Evolutionary conservation across 2,113 vertebrate species (phyloP).

Genomic region (Isichthys henryi): DNA sequence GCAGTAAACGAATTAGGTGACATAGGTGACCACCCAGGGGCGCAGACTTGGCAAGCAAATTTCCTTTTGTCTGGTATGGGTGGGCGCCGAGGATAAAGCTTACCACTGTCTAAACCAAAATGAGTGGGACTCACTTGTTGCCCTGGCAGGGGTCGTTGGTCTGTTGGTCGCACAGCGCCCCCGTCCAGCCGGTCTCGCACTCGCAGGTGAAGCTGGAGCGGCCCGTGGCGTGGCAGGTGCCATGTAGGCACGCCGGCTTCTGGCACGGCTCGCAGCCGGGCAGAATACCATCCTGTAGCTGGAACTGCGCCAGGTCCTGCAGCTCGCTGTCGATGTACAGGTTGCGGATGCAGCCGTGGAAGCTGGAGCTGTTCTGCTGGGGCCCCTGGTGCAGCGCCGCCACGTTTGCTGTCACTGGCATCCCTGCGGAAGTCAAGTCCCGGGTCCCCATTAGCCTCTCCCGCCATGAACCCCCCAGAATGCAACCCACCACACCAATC

Average conservation of each 20-base stretch:
- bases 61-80: neutral
- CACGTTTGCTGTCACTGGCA: constrained; percentile 75
- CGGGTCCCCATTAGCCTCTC: neutral
- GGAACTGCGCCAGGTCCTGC: constrained; percentile 80
- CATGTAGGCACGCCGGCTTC: constrained; percentile 77
- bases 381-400: constrained; percentile 77
- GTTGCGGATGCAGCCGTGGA: constrained; percentile 88
- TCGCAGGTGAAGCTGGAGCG: constrained; percentile 84
- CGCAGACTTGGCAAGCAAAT: neutral
- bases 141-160: constrained; percentile 87
- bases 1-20: neutral
- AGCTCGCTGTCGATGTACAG: constrained; percentile 90
- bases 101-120: neutral
- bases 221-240: constrained; percentile 77
- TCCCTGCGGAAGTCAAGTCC: constrained; percentile 58
- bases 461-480: neutral
- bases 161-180: constrained; percentile 80
- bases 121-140: constrained; percentile 84
- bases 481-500: neutral
- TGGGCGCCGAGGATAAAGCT: neutral
- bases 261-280: constrained; percentile 92
- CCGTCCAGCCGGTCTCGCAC: constrained; percentile 87
- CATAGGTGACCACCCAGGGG: neutral
- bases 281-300: constrained; percentile 80
- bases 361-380: constrained; percentile 82